Conservation (phyloP, 2,888 invertebrate genomes). For the Lysandra bellargus region DNA sequence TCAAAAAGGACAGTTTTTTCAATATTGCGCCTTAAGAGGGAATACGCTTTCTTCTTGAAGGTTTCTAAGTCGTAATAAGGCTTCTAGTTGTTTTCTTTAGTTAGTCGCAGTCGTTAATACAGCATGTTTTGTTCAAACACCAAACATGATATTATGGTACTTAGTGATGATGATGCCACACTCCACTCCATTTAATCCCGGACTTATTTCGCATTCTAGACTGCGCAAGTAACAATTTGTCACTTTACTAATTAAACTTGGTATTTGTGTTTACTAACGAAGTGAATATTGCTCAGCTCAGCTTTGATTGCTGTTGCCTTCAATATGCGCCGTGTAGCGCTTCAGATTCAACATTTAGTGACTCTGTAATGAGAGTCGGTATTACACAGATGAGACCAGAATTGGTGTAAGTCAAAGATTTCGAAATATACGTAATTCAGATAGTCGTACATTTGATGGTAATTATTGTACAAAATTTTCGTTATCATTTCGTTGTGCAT, state of each 20-base stretch:
- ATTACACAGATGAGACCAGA: neutral
- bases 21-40: too few species aligned
- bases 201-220: constrained; percentile 17
- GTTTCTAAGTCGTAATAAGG: too few species aligned
- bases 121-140: too few species aligned
- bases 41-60: too few species aligned
- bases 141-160: too few species aligned
- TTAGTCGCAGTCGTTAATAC: too few species aligned
- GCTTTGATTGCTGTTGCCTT: constrained; percentile 8
- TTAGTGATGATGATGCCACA: neutral
- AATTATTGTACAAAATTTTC: too few species aligned
- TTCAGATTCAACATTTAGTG: neutral
- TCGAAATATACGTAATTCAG: too few species aligned
- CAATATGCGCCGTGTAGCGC: neutral
- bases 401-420: neutral
- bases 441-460: too few species aligned
- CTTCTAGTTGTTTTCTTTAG: too few species aligned
- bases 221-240: constrained; percentile 5
- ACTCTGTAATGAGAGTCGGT: neutral
- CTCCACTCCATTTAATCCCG: neutral
- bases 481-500: too few species aligned
- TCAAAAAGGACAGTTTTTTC: too few species aligned
- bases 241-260: constrained; percentile 26
- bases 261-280: constrained; percentile 29
- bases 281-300: constrained; percentile 23